A percentile compares a stretch with the other conserved stretches of the same genome.
phyloP scores from a whole-genome alignment of 2,888 invertebrate genomes.

The Chloromyia formosa region DNA sequence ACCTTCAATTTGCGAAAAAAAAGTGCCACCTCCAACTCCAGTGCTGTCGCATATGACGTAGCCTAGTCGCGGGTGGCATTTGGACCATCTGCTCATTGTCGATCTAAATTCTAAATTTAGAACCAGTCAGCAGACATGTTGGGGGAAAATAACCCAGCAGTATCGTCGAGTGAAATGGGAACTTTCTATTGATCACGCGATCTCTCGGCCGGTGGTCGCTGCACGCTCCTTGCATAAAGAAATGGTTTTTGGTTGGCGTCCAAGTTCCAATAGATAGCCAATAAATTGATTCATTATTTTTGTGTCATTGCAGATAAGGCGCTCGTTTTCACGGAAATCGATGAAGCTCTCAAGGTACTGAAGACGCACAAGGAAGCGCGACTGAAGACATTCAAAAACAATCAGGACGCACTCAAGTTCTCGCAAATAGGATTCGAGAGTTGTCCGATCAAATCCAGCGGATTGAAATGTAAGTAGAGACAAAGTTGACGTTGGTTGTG shows the following conservation, averaged over 20 bases:
- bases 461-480: slow-evolving; percentile 50
- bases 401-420: slow-evolving; percentile 80
- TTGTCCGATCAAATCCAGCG: slow-evolving; percentile 61
- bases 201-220: not conserved
- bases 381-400: slow-evolving; percentile 79
- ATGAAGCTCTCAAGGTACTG: slow-evolving; percentile 78
- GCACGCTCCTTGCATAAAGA: not conserved
- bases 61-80: slow-evolving; percentile 6
- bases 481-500: too few species aligned
- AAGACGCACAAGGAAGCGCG: slow-evolving; percentile 80
- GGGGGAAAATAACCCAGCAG: not conserved
- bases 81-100: not conserved
- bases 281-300: not conserved
- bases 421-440: slow-evolving; percentile 74
- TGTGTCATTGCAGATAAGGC: slow-evolving; percentile 39
- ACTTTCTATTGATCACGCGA: slow-evolving; percentile 24
- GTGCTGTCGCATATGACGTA: slow-evolving; percentile 1
- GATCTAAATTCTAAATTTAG: not conserved
- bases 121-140: not conserved
- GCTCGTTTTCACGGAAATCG: slow-evolving; percentile 74
- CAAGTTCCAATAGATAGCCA: too few species aligned
- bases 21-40: too few species aligned
- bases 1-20: not conserved
- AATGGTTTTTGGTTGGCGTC: not conserved
- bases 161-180: slow-evolving; percentile 2